Conservation (phyloP, 2,888 invertebrate genomes). For the Catocala sponsa region DNA sequence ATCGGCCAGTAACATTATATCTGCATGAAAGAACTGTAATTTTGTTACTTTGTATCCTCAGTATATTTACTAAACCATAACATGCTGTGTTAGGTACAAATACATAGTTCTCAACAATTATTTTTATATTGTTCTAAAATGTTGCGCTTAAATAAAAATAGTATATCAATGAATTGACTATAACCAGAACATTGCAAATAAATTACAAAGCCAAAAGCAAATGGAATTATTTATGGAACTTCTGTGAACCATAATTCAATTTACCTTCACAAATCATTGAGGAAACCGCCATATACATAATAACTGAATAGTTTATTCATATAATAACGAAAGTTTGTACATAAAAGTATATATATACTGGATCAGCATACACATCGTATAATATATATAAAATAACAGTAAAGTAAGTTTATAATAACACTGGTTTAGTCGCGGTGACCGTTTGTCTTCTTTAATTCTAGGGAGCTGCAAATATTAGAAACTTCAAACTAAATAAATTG, state of each 20-base stretch:
- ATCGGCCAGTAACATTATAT: too few relatives aligned
- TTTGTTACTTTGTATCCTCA: too few relatives aligned
- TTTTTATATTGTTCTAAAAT: too few relatives aligned
- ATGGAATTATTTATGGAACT: constrained; percentile 48
- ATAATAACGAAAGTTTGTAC: background rate
- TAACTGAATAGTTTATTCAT: background rate
- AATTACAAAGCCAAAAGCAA: constrained; percentile 48
- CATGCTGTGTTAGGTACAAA: too few relatives aligned
- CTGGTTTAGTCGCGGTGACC: background rate
- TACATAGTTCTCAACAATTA: too few relatives aligned
- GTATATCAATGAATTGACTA: too few relatives aligned
- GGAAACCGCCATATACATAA: background rate
- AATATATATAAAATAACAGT: background rate
- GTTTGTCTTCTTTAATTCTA: background rate
- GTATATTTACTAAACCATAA: too few relatives aligned
- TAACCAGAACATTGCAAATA: constrained; percentile 1
- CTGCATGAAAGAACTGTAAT: too few relatives aligned
- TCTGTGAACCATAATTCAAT: constrained; percentile 34
- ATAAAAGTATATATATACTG: too few relatives aligned
- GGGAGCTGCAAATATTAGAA: background rate
- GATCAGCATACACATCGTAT: too few relatives aligned
- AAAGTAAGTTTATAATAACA: background rate
- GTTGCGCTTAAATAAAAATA: too few relatives aligned
- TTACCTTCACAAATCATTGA: constrained; percentile 22
- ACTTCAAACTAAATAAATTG: constrained; percentile 4